Conservation (phyloP, 2,888 invertebrate genomes). For the Thyatira batis region DNA sequence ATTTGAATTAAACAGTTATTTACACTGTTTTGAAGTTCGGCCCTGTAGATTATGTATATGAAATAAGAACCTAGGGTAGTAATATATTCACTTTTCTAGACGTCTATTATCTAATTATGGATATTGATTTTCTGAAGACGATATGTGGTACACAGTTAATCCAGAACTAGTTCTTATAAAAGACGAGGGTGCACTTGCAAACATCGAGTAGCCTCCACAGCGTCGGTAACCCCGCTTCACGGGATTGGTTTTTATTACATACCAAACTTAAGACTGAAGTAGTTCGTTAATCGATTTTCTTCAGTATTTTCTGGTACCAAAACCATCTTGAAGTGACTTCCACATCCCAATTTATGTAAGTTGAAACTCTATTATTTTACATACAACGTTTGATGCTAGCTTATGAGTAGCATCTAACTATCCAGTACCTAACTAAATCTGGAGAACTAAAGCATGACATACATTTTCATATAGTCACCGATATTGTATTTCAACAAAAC, state of each 20-base stretch:
- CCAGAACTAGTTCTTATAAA: constrained; percentile 65
- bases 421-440: too few species aligned
- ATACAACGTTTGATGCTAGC: too few species aligned
- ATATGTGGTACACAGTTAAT: constrained; percentile 43
- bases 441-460: too few species aligned
- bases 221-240: constrained; percentile 61
- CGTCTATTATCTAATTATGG: constrained; percentile 73
- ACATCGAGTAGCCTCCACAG: constrained; percentile 73
- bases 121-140: constrained; percentile 73
- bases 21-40: constrained; percentile 33
- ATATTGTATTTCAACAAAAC: too few species aligned
- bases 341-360: constrained; percentile 48
- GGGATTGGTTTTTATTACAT: constrained; percentile 62
- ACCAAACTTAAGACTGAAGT: constrained; percentile 77
- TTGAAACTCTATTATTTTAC: too few species aligned
- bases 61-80: constrained; percentile 27
- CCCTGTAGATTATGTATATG: constrained; percentile 41
- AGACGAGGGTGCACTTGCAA: constrained; percentile 36
- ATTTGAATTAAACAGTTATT: too few species aligned
- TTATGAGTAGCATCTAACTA: too few species aligned
- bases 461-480: too few species aligned
- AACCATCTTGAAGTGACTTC: constrained; percentile 68
- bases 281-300: constrained; percentile 82
- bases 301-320: constrained; percentile 73
- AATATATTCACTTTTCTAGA: constrained; percentile 69